Percentiles rank a stretch among this genome's conserved stretches.
phyloP scores from a whole-genome alignment of 2,113 vertebrate species.

The Centropristis striata region DNA sequence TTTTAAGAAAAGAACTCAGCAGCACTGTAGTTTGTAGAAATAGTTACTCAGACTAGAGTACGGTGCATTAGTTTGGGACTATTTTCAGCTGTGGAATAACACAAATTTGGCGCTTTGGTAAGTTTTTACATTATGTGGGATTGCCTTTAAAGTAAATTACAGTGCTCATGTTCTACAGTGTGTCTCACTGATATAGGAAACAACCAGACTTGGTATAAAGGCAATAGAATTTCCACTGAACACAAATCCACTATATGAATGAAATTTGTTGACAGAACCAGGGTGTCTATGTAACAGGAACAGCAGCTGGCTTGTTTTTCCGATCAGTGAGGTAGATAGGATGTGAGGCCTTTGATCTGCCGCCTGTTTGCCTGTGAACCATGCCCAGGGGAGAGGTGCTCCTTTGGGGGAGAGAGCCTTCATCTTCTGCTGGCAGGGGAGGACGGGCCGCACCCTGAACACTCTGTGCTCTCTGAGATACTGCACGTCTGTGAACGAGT shows the following conservation, averaged over 20 bases:
- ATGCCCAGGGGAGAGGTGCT: conserved; percentile 54
- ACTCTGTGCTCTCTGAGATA: conserved; percentile 15
- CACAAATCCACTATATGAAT: neutral
- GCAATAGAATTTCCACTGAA: neutral
- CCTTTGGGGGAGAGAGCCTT: conserved; percentile 56
- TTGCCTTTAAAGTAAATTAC: neutral
- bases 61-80: no score
- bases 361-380: conserved; percentile 59
- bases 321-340: conserved; percentile 38
- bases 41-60: no score
- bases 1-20: neutral
- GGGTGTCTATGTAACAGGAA: conserved; percentile 2
- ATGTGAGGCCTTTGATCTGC: conserved; percentile 69
- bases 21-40: neutral
- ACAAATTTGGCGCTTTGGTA: neutral
- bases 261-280: conserved; percentile 1
- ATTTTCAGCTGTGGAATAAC: neutral
- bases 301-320: conserved; percentile 59
- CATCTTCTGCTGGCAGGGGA: conserved; percentile 64
- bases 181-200: neutral
- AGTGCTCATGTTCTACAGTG: neutral
- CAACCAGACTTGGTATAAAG: neutral
- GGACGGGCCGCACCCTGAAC: conserved; percentile 26
- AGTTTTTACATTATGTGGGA: neutral
- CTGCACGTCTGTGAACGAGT: conserved; percentile 2